phyloP scores from a whole-genome alignment of 2,888 invertebrate genomes.

The Netelia virgata region DNA sequence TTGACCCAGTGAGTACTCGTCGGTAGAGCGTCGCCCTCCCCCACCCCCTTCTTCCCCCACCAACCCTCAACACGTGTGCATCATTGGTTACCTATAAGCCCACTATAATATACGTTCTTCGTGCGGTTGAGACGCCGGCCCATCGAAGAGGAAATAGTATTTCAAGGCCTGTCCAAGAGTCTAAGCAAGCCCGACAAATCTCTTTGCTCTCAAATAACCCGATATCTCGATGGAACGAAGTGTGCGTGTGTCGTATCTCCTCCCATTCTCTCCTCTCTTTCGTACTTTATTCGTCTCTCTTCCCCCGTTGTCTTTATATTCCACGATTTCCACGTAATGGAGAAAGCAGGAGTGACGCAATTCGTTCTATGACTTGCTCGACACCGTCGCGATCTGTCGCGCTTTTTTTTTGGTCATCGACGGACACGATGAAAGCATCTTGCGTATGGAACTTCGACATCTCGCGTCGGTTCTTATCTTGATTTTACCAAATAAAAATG shows the following conservation, averaged over 20 bases:
- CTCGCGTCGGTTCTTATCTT: background rate
- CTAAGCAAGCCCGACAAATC: background rate
- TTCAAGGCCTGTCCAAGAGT: slow-evolving; percentile 33
- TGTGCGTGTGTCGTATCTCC: background rate
- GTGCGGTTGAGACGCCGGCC: slow-evolving; percentile 1
- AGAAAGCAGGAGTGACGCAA: slow-evolving; percentile 70
- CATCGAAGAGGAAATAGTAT: slow-evolving; percentile 27
- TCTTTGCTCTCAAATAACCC: slow-evolving; percentile 18
- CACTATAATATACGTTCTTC: slow-evolving; percentile 7
- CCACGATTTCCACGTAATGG: slow-evolving; percentile 65
- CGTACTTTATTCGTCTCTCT: slow-evolving; percentile 20
- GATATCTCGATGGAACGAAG: background rate
- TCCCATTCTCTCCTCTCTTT: background rate
- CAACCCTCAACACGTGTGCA: slow-evolving; percentile 37
- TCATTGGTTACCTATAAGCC: slow-evolving; percentile 35
- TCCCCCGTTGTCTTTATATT: slow-evolving; percentile 5
- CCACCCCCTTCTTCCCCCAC: background rate
- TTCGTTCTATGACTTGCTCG: slow-evolving; percentile 57
- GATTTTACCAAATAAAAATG: background rate
- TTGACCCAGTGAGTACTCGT: slow-evolving; percentile 71
- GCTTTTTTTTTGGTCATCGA: slow-evolving; percentile 46
- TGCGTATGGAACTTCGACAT: background rate
- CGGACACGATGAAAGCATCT: slow-evolving; percentile 57
- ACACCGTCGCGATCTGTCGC: slow-evolving; percentile 41
- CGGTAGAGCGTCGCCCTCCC: slow-evolving; percentile 7